Evolutionary conservation across 1,140 invertebrate species (phyloP), one percentile per base, ranked within the genome.

Genomic region (Andricus grossulariae): DNA sequence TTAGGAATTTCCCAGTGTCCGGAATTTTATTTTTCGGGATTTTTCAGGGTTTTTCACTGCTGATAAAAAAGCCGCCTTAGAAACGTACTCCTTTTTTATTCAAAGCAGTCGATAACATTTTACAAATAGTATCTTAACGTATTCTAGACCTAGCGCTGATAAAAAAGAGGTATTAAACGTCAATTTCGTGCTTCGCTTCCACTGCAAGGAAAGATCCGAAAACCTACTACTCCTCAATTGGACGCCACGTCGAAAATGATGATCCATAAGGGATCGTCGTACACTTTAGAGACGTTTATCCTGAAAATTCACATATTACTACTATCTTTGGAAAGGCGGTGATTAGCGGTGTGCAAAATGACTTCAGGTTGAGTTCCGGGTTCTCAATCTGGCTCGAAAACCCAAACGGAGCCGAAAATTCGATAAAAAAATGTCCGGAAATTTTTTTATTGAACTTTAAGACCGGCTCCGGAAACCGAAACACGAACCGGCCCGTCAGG

Each of bases 121-220:
- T 80, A 82, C 77, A 82, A 82, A 80, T 78, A 80, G 77, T 60
- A 72, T 71, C 73, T 78, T 73, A 80, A 74, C 50, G 71, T 78
- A 78, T 77, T 75, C 79, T 74, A 79, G 18, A 80, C 71, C 66
- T 77, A 80, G 45, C 73, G 50, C 57, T 74, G 73, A 84, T 82
- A 82, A 51, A 71, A 77, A 77, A 77, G 32, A 60, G 71, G 77
- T 25, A 54, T 75, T 80, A 75, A 71, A 80, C 75, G 57, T 81
- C 50, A 78, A 81, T 81, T 81, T 80, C 49, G 55, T 74, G 73
- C 71, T 77, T 54, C 16, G 3, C 18, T 66, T 66, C 13, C 4
- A 32, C 32, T 16, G 6, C 2, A 32, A 66, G 13, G 21, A 72
- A 21, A 50, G 50, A 72, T n/a, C 16, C 45, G n/a, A 45, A 45